Evolutionary conservation across 1,140 invertebrate species (phyloP).

Genomic region (Lamellibrachia luymesi): DNA sequence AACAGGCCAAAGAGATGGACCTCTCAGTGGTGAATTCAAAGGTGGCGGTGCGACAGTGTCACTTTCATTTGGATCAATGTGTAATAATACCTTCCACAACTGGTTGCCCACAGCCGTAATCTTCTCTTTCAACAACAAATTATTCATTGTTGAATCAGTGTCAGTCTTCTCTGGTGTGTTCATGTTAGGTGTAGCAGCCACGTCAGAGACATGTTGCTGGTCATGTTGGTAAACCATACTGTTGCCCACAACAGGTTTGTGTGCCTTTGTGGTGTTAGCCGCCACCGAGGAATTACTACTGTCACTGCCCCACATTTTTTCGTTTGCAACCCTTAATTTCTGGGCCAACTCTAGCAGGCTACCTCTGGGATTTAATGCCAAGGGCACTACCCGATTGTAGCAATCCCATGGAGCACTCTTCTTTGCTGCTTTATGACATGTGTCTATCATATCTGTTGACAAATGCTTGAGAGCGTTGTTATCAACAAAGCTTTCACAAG

Average conservation of each 20-base stretch:
- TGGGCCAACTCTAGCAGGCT: constrained; percentile 14
- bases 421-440: background rate
- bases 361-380: background rate
- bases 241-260: background rate
- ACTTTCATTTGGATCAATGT: background rate
- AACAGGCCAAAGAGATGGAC: background rate
- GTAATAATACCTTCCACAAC: background rate
- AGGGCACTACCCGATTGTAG: background rate
- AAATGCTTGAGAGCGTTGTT: background rate
- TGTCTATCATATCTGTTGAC: background rate
- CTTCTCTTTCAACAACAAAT: background rate
- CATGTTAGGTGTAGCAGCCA: background rate
- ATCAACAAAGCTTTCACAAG: background rate
- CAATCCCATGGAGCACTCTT: background rate
- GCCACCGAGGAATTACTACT: background rate
- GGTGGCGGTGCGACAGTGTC: background rate
- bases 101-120: background rate
- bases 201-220: background rate
- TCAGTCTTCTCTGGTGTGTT: background rate
- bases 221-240: background rate
- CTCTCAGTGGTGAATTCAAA: background rate
- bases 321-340: background rate
- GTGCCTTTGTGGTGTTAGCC: background rate
- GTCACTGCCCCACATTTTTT: background rate
- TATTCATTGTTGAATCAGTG: background rate